A percentile compares a stretch with the other conserved stretches of the same genome.
Evolutionary conservation across 2,888 invertebrate genomes (phyloP).

Genomic region (Aleiodes testaceus): DNA sequence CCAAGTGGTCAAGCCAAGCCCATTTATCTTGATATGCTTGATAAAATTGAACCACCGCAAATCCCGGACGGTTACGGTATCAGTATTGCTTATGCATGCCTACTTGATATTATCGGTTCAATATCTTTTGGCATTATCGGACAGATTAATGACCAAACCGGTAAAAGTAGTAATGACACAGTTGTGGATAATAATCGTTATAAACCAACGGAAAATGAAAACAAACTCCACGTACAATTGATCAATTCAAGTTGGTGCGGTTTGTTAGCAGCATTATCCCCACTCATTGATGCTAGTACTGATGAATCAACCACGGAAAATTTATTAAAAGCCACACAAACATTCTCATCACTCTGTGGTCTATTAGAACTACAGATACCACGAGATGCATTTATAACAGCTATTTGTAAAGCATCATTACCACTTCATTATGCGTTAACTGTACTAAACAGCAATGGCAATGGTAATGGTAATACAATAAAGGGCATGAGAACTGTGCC

Average conservation of each 20-base stretch:
- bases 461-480: conserved; percentile 72
- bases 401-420: conserved; percentile 96
- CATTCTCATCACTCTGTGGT: conserved; percentile 92
- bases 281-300: conserved; percentile 93
- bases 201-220: conserved; percentile 73
- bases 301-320: conserved; percentile 95
- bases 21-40: conserved; percentile 95
- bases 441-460: conserved; percentile 81
- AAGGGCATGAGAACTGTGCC: conserved; percentile 53
- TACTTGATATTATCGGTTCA: conserved; percentile 93
- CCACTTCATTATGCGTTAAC: conserved; percentile 96
- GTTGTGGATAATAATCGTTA: conserved; percentile 57
- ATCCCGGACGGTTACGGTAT: conserved; percentile 99
- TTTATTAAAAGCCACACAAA: conserved; percentile 93
- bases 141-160: conserved; percentile 72
- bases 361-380: conserved; percentile 84
- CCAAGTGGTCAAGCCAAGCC: conserved; percentile 90
- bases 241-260: conserved; percentile 97
- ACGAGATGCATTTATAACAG: conserved; percentile 94
- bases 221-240: conserved; percentile 80
- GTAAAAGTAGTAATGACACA: conserved; percentile 57
- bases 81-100: conserved; percentile 94
- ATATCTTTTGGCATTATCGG: conserved; percentile 83
- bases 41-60: conserved; percentile 93
- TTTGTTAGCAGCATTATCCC: conserved; percentile 90